Evolutionary conservation across 2,113 vertebrate species (phyloP), one percentile per base, ranked within the genome.

Genomic region (Asarcornis scutulata): DNA sequence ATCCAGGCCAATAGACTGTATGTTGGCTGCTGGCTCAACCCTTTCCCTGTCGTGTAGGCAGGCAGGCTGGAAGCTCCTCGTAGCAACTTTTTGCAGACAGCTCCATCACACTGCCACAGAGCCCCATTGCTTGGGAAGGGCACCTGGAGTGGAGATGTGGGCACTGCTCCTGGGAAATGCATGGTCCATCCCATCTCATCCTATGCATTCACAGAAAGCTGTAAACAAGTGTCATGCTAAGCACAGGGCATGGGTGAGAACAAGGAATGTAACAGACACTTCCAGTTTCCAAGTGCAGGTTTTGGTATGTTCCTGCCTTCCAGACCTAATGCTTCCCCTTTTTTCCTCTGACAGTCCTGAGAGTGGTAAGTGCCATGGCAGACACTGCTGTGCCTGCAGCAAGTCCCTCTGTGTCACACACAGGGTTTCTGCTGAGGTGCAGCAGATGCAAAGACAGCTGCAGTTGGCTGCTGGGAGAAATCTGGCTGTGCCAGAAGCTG

Each of bases 1-100:
- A 0, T 3, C 25, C 7, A 9, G 38, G 21, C 34, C 17, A 1
- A 1, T 3, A 4, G 27, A 46, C 42, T 9, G 0, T 26, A 21
- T 2, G 5, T 17, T 76, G 82, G 58, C 20, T 83, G 73, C 11
- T 27, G 40, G 2, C 34, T 73, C 56, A 82, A 29, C 38, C 56
- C 18, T 29, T 38, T 16, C 21, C 74, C 2, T 13, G 34, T n/a
- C 1, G 2, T 17, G n/a, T 11, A 53, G 52, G 50, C 44, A 60
- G 25, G 26, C 31, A 82, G 36, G 31, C 42, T 26, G 11, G 31
- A 50, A 80, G 34, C n/a, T 36, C 15, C 29, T 40, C 17, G 0
- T 17, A 38, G 13, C 36, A 76, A 36, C 55, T 59, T 20, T 55
- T 21, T 73, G 48, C 53, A 77, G 73, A 4, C 6, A 42, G 71